phyloP scores from a whole-genome alignment of 1,140 invertebrate genomes.

The Cotesia vestalis region DNA sequence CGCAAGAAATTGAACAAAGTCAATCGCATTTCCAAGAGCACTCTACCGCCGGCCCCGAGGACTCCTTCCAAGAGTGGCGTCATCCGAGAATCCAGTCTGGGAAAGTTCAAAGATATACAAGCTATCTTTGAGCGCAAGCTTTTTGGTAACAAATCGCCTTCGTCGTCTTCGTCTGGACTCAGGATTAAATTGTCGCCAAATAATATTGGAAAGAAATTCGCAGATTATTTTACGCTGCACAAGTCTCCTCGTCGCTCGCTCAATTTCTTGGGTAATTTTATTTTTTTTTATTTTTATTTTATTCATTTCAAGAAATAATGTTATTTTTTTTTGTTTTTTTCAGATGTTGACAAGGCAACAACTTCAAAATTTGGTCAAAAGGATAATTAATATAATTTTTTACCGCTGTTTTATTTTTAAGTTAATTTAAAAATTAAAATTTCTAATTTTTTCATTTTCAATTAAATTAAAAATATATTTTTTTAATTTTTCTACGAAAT shows the following conservation, averaged over 20 bases:
- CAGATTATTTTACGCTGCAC: background rate
- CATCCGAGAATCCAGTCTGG: constrained; percentile 16
- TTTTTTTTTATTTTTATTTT: too few relatives aligned
- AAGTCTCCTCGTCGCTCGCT: background rate
- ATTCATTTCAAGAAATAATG: too few relatives aligned
- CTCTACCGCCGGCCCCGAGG: constrained; percentile 13
- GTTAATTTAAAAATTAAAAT: too few relatives aligned
- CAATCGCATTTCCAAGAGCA: constrained; percentile 34
- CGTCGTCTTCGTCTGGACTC: background rate
- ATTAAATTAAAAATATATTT: too few relatives aligned
- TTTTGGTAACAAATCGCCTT: background rate
- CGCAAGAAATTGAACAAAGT: constrained; percentile 34
- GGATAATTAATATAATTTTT: too few relatives aligned
- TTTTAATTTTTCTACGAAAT: too few relatives aligned
- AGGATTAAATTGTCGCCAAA: background rate
- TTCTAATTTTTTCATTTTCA: too few relatives aligned
- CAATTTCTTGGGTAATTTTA: too few relatives aligned
- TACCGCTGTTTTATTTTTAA: too few relatives aligned
- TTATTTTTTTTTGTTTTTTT: too few relatives aligned
- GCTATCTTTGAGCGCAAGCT: constrained; percentile 24
- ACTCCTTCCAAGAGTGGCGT: constrained; percentile 32
- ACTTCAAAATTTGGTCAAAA: too few relatives aligned
- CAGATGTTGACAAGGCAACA: too few relatives aligned
- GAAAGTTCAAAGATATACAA: constrained; percentile 35
- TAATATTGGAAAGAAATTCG: background rate